Base-by-base conservation (phyloP, 2,888 invertebrate genomes). In the Amblyteles armatorius region DNA sequence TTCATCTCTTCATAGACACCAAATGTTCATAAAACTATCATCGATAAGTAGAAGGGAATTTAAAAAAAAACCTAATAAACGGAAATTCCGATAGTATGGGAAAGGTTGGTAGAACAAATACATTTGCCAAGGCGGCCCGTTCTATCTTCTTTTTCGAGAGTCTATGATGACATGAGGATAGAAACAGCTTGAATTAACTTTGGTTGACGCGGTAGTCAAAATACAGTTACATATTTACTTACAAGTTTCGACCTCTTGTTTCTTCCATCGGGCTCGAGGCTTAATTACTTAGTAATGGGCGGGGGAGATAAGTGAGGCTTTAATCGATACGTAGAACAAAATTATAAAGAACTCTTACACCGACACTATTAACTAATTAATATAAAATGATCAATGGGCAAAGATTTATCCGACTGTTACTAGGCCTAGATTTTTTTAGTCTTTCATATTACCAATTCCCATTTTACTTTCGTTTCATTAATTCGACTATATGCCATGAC, bases 381-480 rank as follows among this genome's bases (percentile, higher is more conserved):
- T 72, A 73, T 73, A 73, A 80, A 68, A 68, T 13, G 48, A 73
- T 78, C 52, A 29, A n/a, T 48, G 73, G 36, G 50, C 44, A 60
- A 68, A 36, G 73, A 52, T 60, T 22, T 36, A 68, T 71, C 65
- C 36, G 71, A 85, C 72, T 63, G 76, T 57, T 57, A 67, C 69
- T 79, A 82, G 85, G 85, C 85, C 85, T 85, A 85, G 82, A 79
- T 79, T 82, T 83, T 11, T 57, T 57, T 57, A 73, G 84, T 84
- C 87, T 88, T 79, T 78, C 85, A 74, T 79, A 80, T 85, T 83
- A 78, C 82, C 52, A 85, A 84, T 73, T 76, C 65, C 84, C 77
- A 11, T 69, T 87, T 86, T 85, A 44, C 68, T 55, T 72, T 87
- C 74, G 86, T 63, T 78, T 65, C 82, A 85, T 83, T 40, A 79